Evolutionary conservation across 1,140 invertebrate genomes (phyloP).

Genomic region (Euura saliciscinereae): DNA sequence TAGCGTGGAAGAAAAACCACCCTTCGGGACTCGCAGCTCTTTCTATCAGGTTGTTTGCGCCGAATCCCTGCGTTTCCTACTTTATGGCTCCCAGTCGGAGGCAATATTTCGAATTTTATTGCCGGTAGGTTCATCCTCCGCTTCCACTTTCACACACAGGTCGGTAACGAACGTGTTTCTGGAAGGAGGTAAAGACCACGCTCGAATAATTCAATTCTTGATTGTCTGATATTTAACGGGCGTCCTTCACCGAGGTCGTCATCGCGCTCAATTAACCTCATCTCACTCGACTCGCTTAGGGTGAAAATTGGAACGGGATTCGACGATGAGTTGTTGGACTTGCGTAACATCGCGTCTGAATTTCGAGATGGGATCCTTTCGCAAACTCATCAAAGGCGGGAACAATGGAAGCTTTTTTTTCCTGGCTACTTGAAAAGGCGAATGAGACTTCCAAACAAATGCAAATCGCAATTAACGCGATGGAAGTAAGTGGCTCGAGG

Average conservation of each 20-base stretch:
- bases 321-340: neutral
- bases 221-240: neutral
- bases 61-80: constrained; percentile 46
- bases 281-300: neutral
- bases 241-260: neutral
- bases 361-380: neutral
- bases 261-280: neutral
- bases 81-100: constrained; percentile 45
- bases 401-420: neutral
- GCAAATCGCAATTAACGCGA: neutral
- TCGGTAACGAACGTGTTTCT: neutral
- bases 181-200: neutral
- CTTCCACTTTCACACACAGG: neutral
- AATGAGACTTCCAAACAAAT: neutral
- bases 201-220: neutral
- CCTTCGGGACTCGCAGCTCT: neutral
- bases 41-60: constrained; percentile 32
- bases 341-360: neutral
- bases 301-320: neutral
- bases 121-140: constrained; percentile 7
- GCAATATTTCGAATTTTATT: constrained; percentile 47
- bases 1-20: constrained; percentile 8
- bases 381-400: neutral
- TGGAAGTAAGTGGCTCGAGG: neutral
- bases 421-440: neutral